Evolutionary conservation across 2,113 vertebrate species (phyloP), one percentile per base, ranked within the genome.

Genomic region (Poecile atricapillus): DNA sequence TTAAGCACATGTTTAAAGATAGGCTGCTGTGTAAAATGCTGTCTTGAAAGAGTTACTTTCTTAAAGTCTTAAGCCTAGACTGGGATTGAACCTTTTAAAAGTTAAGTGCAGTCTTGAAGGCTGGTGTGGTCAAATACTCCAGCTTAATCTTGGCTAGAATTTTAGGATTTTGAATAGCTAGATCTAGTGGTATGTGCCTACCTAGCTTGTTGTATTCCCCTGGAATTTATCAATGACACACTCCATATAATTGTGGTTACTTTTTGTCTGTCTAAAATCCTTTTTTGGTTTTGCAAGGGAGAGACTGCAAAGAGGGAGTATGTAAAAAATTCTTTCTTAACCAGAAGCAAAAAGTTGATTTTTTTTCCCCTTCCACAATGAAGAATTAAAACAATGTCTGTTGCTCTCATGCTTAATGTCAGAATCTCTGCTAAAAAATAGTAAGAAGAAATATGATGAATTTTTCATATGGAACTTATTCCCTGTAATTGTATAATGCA

Each of bases 191-290:
- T 91, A 95, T 93, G 95, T 93, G 89, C 90, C 93, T 96, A 95
- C 93, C 93, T 95, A 94, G 89, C 65, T 81, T 89, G 30, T 93
- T 87, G 83, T 82, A 95, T 90, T 93, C 86, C 83, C 73, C 49
- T 96, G 94, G 95, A 92, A 95, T 95, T 93, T 96, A 95, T 96
- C 95, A 97, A 37, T 96, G 90, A 96, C 90, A 96, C 86, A 92
- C 80, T 92, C 80, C 62, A 77, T 97, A 90, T 95, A 96, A 96
- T 84, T 96, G 94, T 95, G 95, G 93, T 96, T 95, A 60, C 53
- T 82, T 86, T 96, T 83, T 95, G 64, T 89, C 83, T 1, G 1
- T 84, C 60, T 91, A 68, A 95, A 93, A 92, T 81, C 73, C 82
- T 92, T 96, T 93, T 90, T 92, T 93, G 92, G 85, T 96, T 96